These are phyloP conservation scores for Dryas iulia DNA, from an alignment of 1,140 invertebrate species.

Conservation along the genomic window DNA sequence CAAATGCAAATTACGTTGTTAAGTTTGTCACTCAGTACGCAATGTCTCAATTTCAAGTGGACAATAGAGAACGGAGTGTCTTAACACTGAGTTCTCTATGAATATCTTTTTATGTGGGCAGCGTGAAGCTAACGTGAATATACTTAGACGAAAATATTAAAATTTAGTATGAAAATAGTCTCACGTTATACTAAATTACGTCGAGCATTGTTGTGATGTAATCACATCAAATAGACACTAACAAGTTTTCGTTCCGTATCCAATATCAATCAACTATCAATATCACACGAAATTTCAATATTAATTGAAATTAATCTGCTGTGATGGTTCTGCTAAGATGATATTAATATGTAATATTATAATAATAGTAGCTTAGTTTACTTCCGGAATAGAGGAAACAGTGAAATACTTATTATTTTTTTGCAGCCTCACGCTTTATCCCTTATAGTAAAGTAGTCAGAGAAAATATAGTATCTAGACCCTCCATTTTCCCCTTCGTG, in stretches of 20 bases:
- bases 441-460: no score
- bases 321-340: not conserved
- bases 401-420: not conserved
- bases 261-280: slow-evolving; percentile 14
- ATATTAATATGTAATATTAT: slow-evolving; percentile 3
- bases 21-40: no score
- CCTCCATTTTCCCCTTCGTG: no score
- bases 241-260: not conserved
- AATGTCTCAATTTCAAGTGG: no score
- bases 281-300: slow-evolving; percentile 14
- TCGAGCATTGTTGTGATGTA: not conserved
- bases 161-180: not conserved
- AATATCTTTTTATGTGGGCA: no score
- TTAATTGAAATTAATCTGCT: slow-evolving; percentile 19
- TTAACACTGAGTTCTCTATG: no score
- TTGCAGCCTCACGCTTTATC: no score
- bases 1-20: no score
- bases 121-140: no score
- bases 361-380: not conserved
- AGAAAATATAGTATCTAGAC: no score
- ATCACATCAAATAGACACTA: not conserved
- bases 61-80: no score
- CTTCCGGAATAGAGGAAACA: not conserved
- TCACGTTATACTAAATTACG: not conserved
- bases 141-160: not conserved